These are phyloP conservation scores for Nomada ferruginata DNA, from an alignment of 2,888 invertebrate species.

Conservation along the genomic window DNA sequence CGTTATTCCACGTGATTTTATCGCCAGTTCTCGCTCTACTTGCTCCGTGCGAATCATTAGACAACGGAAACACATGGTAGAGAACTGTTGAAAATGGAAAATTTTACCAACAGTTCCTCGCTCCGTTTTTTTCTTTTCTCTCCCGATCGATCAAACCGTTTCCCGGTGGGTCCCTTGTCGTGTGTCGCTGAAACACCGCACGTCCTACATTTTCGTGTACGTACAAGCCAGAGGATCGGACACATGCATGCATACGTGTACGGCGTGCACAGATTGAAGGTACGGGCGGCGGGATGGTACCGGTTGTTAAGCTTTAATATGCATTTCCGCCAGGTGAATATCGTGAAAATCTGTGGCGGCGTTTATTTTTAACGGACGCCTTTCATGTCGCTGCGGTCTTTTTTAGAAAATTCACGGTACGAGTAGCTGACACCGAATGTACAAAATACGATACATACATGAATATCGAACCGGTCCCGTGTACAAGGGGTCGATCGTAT, in stretches of 20 bases:
- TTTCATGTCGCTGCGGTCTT: constrained; percentile 19
- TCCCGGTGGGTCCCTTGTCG: background rate
- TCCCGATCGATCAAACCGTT: constrained; percentile 13
- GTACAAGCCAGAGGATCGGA: constrained; percentile 14
- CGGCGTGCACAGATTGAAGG: background rate
- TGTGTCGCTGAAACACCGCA: constrained; percentile 5
- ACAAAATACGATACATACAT: constrained; percentile 25
- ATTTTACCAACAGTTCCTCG: background rate
- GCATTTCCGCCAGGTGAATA: constrained; percentile 31
- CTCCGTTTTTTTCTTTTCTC: background rate
- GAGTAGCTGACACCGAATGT: constrained; percentile 20
- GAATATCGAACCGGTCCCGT: constrained; percentile 9
- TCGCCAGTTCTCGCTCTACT: background rate
- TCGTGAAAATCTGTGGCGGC: constrained; percentile 31
- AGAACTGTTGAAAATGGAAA: background rate
- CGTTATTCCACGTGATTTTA: background rate
- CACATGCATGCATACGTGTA: background rate
- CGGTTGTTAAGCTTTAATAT: constrained; percentile 20
- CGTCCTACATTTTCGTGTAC: constrained; percentile 23
- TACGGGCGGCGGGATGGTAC: background rate
- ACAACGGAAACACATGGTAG: background rate
- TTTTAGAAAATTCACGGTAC: constrained; percentile 45
- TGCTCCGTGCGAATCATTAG: background rate
- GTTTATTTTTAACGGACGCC: constrained; percentile 45
- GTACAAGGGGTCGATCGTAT: too few species aligned